Evolutionary conservation across 2,888 invertebrate species (phyloP), one percentile per base, ranked within the genome.

Genomic region (Cancer borealis): DNA sequence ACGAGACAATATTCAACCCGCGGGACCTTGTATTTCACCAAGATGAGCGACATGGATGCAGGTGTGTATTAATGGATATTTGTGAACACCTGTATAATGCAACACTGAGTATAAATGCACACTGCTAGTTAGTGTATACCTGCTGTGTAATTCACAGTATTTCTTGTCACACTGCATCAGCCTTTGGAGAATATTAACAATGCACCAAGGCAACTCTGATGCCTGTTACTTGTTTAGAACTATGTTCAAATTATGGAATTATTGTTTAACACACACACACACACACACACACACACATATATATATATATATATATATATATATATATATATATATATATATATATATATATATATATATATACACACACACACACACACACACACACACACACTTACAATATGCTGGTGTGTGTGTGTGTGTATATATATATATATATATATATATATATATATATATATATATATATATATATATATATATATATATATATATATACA

Each of bases 41-140:
- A 14, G 14, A 92, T 92, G 92, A 92, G 88, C 60, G 92, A 92
- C 45, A 87, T 88, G 39, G 92, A 92, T 92, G 14, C 92, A 54
- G 88, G 92, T 92, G 60, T 54, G 92, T 92, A n/a, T 46, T 17
- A 26, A 14, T 60, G 30, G 39, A 12, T 46, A 21, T 46, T 12
- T 47, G 30, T 89, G 47, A 10, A 26, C 26, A 26, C 26, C 26
- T 79, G 88, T 88, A 17, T n/a, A 6, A 10, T 54, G 54, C 30
- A 91, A n/a, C n/a, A 21, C 60, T 0, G 21, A 60, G 60, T 60
- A 60, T 60, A 60, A 17, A 60, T 60, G 60, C 17, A 21, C 1
- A 17, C 17, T 14, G 17, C 91, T 87, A 5, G 8, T 1, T 46
- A 5, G 30, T 17, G 3, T 5, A 17, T 10, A 26, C 84, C 10